Percentiles rank a stretch among this genome's conserved stretches.
Evolutionary conservation across 2,888 invertebrate genomes (phyloP).

Genomic region (Lamellibrachia columna): DNA sequence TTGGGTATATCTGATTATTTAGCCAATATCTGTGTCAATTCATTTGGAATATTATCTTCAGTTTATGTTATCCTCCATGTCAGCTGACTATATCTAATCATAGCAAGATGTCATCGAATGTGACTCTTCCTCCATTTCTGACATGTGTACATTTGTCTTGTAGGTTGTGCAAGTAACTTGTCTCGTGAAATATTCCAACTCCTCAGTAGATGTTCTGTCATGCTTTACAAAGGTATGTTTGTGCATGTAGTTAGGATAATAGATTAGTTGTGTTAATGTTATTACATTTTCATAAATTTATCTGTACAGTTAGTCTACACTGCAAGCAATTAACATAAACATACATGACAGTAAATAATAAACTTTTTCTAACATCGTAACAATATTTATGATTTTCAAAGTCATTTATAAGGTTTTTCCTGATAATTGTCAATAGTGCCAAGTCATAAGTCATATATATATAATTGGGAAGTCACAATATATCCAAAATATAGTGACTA

Average conservation of each 20-base stretch:
- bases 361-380: neutral
- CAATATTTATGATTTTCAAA: neutral
- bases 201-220: conserved; percentile 60
- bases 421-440: neutral
- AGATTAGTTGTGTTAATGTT: neutral
- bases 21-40: neutral
- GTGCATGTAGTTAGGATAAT: neutral
- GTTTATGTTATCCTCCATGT: neutral
- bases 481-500: neutral
- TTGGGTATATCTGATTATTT: neutral
- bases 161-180: conserved; percentile 58
- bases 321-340: neutral
- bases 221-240: conserved; percentile 56
- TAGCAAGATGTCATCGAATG: neutral
- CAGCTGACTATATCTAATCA: neutral
- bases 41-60: neutral
- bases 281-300: neutral
- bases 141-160: conserved; percentile 27
- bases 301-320: neutral
- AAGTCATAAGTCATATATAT: neutral
- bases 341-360: neutral
- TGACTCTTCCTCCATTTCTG: neutral
- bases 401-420: neutral
- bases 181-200: conserved; percentile 60
- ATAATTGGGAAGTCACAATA: neutral